These are phyloP conservation scores for Tetramorium parvispinum DNA, from an alignment of 1,140 invertebrate genomes.

Conservation along the genomic window DNA sequence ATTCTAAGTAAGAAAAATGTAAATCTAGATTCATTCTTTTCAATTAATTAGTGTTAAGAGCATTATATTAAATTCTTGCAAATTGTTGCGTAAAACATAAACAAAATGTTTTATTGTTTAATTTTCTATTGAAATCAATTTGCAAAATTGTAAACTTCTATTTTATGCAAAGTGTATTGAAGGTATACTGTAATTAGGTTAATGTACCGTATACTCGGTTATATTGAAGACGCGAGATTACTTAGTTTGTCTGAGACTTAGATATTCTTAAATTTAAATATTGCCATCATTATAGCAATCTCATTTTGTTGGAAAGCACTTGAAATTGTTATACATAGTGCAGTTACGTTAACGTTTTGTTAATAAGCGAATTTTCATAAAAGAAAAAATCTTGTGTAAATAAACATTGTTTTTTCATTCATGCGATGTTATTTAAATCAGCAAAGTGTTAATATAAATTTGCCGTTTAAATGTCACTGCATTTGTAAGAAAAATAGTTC, in stretches of 20 bases:
- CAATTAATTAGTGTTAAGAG: not conserved
- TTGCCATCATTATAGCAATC: not conserved
- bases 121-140: conserved; percentile 28
- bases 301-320: not conserved
- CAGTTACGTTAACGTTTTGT: not conserved
- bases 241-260: conserved; percentile 24
- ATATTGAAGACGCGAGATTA: conserved; percentile 25
- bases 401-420: not conserved
- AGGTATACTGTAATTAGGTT: conserved; percentile 52
- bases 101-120: not conserved
- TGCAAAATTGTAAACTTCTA: conserved; percentile 34
- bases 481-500: not conserved
- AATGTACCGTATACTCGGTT: conserved; percentile 42
- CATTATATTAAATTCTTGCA: not conserved
- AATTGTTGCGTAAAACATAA: not conserved
- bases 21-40: not conserved
- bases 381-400: not conserved
- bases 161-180: conserved; percentile 31
- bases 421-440: not conserved
- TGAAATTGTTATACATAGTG: not conserved
- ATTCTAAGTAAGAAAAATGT: not conserved
- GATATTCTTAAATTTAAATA: conserved; percentile 35
- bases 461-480: not conserved
- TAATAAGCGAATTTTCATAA: not conserved
- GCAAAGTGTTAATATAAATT: not conserved